Evolutionary conservation across 2,888 invertebrate species (phyloP), one percentile per base, ranked within the genome.

Genomic region (Apamea monoglypha): DNA sequence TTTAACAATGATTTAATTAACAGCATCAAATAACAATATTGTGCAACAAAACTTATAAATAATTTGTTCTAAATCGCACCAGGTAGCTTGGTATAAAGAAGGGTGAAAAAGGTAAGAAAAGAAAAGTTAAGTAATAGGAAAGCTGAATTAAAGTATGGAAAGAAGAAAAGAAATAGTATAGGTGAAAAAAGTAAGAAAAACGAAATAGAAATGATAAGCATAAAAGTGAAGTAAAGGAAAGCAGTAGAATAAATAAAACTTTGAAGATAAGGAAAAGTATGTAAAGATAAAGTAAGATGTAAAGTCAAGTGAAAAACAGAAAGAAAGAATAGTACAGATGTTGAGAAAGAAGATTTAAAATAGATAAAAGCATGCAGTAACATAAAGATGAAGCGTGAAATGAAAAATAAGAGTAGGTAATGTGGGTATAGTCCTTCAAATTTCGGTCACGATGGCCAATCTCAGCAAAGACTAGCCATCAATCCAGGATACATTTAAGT

Each of bases 21-120:
- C 90, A 93, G 89, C 80, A 89, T 92, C 87, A 89, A 91, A 85
- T 86, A 92, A 91, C 89, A 92, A 91, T 84, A 89, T 86, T 88
- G 92, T 93, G 93, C 90, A 87, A 87, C 80, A 90, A 85, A 72
- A 84, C 87, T 89, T 90, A 90, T 32, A 50, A 84, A 80, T 74
- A 90, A 82, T 84, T 91, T 88, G 86, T 90, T 88, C 90, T 94
- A 94, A 92, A 92, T 91, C 91, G 94, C 94, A 95, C 94, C 92
- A 93, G 94, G 94, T 93, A 94, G 93, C 92, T 91, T 89, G 70
- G 71, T 81, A 70, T 74, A 59, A 77, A 74, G 36, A 75, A 77
- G 50, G 25, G 21, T 36, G n/a, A 63, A 70, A 66, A 3, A 32
- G 18, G n/a, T 47, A 61, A 69, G 14, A 59, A 40, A 16, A 29